Evolutionary conservation across 1,140 invertebrate genomes (phyloP), one percentile per base, ranked within the genome.

Genomic region (Pseudobourletiella spinata): DNA sequence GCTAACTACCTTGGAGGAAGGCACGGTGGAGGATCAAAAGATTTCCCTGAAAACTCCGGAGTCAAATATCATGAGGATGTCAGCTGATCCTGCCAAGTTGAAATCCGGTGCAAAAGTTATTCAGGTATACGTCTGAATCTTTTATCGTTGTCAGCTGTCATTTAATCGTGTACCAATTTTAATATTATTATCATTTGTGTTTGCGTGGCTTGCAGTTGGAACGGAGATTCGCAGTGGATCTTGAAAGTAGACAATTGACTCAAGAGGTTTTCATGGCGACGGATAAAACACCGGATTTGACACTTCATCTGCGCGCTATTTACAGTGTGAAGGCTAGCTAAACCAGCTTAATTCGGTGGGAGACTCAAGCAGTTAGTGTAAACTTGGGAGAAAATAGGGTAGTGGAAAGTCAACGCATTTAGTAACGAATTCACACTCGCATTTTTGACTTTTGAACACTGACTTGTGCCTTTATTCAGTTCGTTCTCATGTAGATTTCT

Each of bases 241-340:
- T 78, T 11, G 77, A 73, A 16, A 73, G 79, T 28, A 72, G 4
- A 8, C 44, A 48, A 29, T 72, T 85, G 51, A 74, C 82, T 64
- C 74, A 83, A 25, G 71, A 74, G 25, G 15, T 83, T 22, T 77
- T 63, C 50, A 84, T 85, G 82, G 78, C 80, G 56, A 84, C 83
- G 0, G 72, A 74, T 11, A 78, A 72, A 4, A 82, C 78, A 15
- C 76, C 78, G 15, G 54, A 24, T 1, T 52, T 83, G 65, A 79
- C 77, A 32, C 76, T 83, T 71, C 83, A 85, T 76, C 74, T 85
- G 26, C 72, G 72, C 42, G 80, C 79, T 24, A 74, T 75, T 42
- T 84, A 84, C 69, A n/a, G n/a, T n/a, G n/a, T n/a, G n/a, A n/a
- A n/a, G n/a, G n/a, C n/a, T n/a, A n/a, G n/a, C n/a, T n/a, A n/a